Percentiles rank a stretch among this genome's conserved stretches.
Conservation (phyloP, 2,113 vertebrate genomes). For the Crotalus viridis region DNA sequence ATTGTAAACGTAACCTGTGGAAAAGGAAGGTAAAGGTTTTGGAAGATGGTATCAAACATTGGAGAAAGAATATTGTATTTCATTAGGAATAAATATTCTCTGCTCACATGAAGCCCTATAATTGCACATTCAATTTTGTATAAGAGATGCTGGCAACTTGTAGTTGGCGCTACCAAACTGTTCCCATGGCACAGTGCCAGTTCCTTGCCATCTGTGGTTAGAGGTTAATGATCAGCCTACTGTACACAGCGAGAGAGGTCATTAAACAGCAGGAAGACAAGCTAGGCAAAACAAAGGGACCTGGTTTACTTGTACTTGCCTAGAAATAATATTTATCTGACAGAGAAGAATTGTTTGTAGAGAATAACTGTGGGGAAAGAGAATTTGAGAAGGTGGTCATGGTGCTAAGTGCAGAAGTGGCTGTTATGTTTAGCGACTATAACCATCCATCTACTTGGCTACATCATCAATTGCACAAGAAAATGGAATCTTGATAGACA, state of each 20-base stretch:
- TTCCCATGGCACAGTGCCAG: constrained; percentile 28
- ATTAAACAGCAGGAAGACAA: constrained; percentile 37
- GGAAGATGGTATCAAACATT: not conserved
- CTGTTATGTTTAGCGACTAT: too few relatives aligned
- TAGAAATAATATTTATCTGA: constrained; percentile 26
- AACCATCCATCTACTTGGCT: not conserved
- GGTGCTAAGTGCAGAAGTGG: not conserved
- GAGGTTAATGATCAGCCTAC: constrained; percentile 38
- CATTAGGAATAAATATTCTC: not conserved
- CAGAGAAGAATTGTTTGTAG: constrained; percentile 18
- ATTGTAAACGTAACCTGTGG: not conserved
- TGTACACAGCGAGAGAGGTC: constrained; percentile 20
- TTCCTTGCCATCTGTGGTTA: constrained; percentile 32
- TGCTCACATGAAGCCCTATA: not conserved
- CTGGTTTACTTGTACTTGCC: constrained; percentile 22
- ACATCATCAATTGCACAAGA: not conserved
- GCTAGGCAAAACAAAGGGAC: constrained; percentile 20
- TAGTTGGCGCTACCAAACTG: constrained; percentile 20
- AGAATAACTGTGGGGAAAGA: not conserved
- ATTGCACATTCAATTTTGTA: not conserved
- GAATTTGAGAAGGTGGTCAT: not conserved
- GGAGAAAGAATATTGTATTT: not conserved
- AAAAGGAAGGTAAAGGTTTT: not conserved
- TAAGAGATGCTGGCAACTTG: not conserved
- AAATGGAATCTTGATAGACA: not conserved